Evolutionary conservation across 2,113 vertebrate genomes (phyloP).

Genomic region (Glareola pratincola): DNA sequence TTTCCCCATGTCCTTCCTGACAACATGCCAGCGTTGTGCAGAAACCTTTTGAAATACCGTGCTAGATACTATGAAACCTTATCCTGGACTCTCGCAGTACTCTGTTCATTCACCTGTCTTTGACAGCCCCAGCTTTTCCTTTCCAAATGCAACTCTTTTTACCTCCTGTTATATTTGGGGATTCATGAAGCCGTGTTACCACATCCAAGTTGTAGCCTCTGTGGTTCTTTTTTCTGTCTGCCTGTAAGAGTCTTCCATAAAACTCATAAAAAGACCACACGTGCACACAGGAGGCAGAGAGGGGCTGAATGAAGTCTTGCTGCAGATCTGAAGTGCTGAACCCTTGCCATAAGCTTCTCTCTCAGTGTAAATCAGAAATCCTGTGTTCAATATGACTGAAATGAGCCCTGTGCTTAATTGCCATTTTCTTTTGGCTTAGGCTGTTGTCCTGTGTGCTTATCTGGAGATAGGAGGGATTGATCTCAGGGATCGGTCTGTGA

Average conservation of each 20-base stretch:
- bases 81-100: background rate
- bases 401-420: background rate
- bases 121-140: background rate
- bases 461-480: conserved; percentile 85
- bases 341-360: background rate
- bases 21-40: background rate
- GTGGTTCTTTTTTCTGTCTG: background rate
- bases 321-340: background rate
- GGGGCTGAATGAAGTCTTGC: background rate
- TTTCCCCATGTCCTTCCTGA: background rate
- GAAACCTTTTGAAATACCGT: background rate
- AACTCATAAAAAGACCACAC: background rate
- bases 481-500: conserved; percentile 74
- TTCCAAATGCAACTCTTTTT: background rate
- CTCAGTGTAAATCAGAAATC: background rate
- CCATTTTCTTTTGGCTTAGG: conserved; percentile 72
- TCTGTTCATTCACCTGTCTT: background rate
- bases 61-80: background rate
- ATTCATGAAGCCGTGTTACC: background rate
- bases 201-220: background rate
- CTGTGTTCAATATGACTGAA: background rate
- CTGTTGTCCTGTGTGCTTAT: conserved; percentile 87
- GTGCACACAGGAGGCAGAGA: background rate
- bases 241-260: background rate
- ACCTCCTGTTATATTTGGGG: background rate